Conservation (phyloP, 2,797 vertebrate genomes). For the Squalus acanthias region DNA sequence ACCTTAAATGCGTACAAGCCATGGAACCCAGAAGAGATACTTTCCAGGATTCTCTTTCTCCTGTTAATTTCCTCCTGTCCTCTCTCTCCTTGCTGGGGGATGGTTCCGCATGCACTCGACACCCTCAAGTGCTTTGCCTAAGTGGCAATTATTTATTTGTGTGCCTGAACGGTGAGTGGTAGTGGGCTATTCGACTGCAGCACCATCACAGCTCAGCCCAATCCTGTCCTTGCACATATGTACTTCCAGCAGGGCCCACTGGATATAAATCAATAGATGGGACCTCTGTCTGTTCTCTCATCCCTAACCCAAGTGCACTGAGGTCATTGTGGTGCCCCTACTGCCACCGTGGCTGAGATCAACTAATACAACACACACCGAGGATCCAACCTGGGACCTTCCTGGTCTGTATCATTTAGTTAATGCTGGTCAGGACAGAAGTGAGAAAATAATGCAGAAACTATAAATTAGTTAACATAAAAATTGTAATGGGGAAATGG, state of each 20-base stretch:
- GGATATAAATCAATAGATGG: neutral
- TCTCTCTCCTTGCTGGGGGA: neutral
- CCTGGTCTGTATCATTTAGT: neutral
- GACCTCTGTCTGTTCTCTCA: neutral
- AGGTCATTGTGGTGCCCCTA: too few species aligned
- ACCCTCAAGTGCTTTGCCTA: neutral
- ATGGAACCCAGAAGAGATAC: neutral
- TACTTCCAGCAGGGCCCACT: neutral
- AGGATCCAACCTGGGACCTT: neutral
- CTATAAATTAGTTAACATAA: neutral
- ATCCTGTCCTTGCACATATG: neutral
- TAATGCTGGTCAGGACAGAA: neutral
- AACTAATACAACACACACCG: neutral
- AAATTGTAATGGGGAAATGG: neutral
- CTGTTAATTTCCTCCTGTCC: neutral
- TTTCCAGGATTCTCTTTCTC: neutral
- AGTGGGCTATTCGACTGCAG: neutral
- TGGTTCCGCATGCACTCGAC: neutral
- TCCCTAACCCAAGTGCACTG: too few species aligned
- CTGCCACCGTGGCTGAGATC: neutral
- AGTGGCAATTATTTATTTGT: neutral
- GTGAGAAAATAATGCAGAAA: neutral
- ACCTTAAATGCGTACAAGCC: neutral
- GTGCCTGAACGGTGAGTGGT: neutral
- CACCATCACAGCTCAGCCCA: neutral